Evolutionary conservation across 2,797 vertebrate genomes (phyloP).

Genomic region (Anas bernieri): DNA sequence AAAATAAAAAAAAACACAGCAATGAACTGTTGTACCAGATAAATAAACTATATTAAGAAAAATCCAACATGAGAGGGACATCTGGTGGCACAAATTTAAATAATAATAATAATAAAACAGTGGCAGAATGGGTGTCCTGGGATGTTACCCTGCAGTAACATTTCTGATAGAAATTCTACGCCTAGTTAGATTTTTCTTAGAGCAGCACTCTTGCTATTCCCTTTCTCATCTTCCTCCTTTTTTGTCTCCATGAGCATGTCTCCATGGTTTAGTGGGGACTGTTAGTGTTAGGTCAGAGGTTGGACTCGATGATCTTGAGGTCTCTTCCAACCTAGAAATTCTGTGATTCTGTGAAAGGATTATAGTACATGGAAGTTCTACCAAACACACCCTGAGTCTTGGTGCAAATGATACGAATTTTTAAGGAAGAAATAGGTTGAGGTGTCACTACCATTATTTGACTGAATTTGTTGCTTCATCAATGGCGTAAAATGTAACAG

Average conservation of each 20-base stretch:
- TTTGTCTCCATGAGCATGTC: neutral
- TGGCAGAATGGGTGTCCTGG: neutral
- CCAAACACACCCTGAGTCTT: neutral
- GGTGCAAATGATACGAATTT: neutral
- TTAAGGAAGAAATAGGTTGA: slow-evolving; percentile 33
- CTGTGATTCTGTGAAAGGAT: neutral
- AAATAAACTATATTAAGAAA: slow-evolving; percentile 45
- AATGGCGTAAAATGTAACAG: neutral
- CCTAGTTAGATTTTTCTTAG: neutral
- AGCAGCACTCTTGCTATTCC: neutral
- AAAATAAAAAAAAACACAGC: neutral
- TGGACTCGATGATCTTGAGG: no score
- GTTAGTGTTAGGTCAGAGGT: no score
- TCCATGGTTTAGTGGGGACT: no score
- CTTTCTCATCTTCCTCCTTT: neutral
- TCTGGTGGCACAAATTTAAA: slow-evolving; percentile 43
- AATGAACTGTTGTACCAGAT: slow-evolving; percentile 10
- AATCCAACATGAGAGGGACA: slow-evolving; percentile 14
- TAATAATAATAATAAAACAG: neutral
- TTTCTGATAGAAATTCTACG: neutral
- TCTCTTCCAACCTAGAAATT: no score
- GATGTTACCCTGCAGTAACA: neutral
- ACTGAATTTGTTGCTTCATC: slow-evolving; percentile 14
- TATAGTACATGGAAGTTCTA: neutral
- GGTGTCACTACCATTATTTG: neutral